phyloP scores from a whole-genome alignment of 2,113 vertebrate species.

The Osmerus mordax region DNA sequence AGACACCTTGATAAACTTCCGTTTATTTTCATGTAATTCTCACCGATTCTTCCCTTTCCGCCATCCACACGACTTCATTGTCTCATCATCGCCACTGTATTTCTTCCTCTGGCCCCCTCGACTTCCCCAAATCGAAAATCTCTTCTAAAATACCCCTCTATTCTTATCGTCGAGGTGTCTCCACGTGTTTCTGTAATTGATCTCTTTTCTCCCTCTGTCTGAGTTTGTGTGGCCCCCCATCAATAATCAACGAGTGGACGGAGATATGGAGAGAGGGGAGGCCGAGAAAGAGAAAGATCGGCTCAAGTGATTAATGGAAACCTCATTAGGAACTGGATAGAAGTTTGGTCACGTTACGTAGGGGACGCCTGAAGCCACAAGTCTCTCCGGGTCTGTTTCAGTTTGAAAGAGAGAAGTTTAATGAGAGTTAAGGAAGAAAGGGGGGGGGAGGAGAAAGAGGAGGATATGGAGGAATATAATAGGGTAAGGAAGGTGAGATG shows the following conservation, averaged over 20 bases:
- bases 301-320: slow-evolving; percentile 51
- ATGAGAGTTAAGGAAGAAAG: slow-evolving; percentile 20
- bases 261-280: slow-evolving; percentile 21
- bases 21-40: background rate
- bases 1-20: background rate
- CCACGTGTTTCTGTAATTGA: slow-evolving; percentile 42
- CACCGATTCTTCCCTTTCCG: background rate
- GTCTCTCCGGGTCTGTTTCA: slow-evolving; percentile 16
- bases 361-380: background rate
- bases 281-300: slow-evolving; percentile 13
- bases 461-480: slow-evolving; percentile 11
- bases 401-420: slow-evolving; percentile 29
- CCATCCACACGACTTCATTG: background rate
- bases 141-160: slow-evolving; percentile 25
- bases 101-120: slow-evolving; percentile 4
- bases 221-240: slow-evolving; percentile 44
- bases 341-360: slow-evolving; percentile 24
- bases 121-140: slow-evolving; percentile 27
- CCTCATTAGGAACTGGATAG: slow-evolving; percentile 51
- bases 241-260: slow-evolving; percentile 55
- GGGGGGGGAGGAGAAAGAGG: background rate
- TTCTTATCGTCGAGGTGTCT: slow-evolving; percentile 31
- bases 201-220: slow-evolving; percentile 34
- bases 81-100: background rate
- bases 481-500: slow-evolving; percentile 12